Evolutionary conservation across 2,888 invertebrate genomes (phyloP).

Genomic region (Nematopogon swammerdamellus): DNA sequence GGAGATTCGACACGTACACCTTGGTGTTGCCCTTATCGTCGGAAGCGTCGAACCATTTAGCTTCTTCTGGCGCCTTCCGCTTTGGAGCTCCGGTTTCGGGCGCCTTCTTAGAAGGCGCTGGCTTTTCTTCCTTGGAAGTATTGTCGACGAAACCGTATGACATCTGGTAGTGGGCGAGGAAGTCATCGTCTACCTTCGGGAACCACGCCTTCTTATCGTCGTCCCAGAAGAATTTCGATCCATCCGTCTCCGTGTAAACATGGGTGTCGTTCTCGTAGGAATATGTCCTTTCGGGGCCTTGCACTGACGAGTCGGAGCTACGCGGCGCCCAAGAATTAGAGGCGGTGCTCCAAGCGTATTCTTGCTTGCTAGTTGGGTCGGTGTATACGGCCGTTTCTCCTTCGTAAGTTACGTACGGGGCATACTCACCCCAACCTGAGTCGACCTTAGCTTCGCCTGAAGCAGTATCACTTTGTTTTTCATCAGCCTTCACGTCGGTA

Average conservation of each 20-base stretch:
- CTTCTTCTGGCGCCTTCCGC: constrained; percentile 42
- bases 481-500: background rate
- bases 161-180: constrained; percentile 94
- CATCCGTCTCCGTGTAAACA: constrained; percentile 82
- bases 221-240: constrained; percentile 91
- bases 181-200: constrained; percentile 95
- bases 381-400: constrained; percentile 70
- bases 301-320: constrained; percentile 20
- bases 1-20: constrained; percentile 93
- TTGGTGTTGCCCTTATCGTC: constrained; percentile 83
- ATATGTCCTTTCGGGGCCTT: constrained; percentile 45
- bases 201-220: constrained; percentile 90
- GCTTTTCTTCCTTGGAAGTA: constrained; percentile 24
- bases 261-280: constrained; percentile 75
- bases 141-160: constrained; percentile 84
- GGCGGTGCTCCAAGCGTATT: constrained; percentile 62
- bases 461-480: no score
- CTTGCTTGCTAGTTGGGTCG: constrained; percentile 65
- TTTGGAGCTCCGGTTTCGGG: constrained; percentile 51
- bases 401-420: constrained; percentile 66
- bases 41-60: constrained; percentile 91
- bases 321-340: constrained; percentile 50
- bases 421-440: constrained; percentile 38
- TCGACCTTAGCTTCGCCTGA: background rate
- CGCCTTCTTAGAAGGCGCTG: constrained; percentile 19